These are phyloP conservation scores for Druon quercuslanigerum DNA, from an alignment of 1,140 invertebrate species.

Conservation along the genomic window DNA sequence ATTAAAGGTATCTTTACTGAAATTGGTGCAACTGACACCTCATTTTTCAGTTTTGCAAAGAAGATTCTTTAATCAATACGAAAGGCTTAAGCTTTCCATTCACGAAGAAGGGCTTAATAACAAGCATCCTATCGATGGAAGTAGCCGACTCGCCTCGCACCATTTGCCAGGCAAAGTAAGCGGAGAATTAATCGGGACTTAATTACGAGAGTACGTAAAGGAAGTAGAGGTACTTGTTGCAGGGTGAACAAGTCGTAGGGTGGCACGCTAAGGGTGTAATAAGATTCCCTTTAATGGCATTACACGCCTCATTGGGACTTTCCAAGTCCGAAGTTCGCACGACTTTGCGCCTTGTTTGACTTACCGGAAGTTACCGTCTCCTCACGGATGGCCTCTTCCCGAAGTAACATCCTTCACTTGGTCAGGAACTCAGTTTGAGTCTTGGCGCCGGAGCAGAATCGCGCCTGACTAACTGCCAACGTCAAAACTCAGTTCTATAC, in stretches of 20 bases:
- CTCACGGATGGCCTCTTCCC: slow-evolving; percentile 56
- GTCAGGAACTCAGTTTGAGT: background rate
- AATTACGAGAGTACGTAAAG: slow-evolving; percentile 64
- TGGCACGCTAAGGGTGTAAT: slow-evolving; percentile 70
- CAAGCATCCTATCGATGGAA: slow-evolving; percentile 40
- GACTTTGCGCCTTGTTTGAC: slow-evolving; percentile 72
- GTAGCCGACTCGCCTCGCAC: slow-evolving; percentile 47
- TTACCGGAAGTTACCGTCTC: slow-evolving; percentile 69
- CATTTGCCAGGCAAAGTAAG: slow-evolving; percentile 65
- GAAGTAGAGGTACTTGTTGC: slow-evolving; percentile 69
- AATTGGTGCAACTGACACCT: too few species aligned
- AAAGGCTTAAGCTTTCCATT: slow-evolving; percentile 6
- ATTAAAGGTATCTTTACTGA: too few species aligned
- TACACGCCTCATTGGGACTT: slow-evolving; percentile 76
- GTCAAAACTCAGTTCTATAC: too few species aligned
- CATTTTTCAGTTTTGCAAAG: background rate
- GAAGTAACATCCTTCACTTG: slow-evolving; percentile 37
- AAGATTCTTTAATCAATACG: background rate
- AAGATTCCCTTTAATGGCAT: slow-evolving; percentile 75
- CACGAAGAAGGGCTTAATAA: slow-evolving; percentile 26
- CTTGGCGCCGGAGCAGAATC: slow-evolving; percentile 38
- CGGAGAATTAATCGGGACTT: slow-evolving; percentile 69
- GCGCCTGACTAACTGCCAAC: background rate
- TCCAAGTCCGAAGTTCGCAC: slow-evolving; percentile 69
- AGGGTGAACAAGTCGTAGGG: slow-evolving; percentile 56